These are phyloP conservation scores for Bovichtus diacanthus DNA, from an alignment of 2,797 vertebrate species.

Conservation along the genomic window DNA sequence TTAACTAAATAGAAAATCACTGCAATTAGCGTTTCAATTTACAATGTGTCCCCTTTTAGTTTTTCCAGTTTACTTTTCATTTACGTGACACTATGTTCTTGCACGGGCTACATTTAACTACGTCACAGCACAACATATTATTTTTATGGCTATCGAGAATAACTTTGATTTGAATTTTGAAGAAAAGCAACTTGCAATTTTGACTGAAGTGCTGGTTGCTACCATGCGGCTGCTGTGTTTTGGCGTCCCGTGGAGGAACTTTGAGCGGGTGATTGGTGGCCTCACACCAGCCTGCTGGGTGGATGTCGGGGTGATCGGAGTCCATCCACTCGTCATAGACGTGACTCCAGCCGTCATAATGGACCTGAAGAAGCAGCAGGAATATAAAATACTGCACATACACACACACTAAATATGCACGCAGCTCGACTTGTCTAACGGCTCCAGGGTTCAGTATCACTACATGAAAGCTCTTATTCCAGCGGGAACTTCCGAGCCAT, in stretches of 20 bases:
- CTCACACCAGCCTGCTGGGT: constrained; percentile 96
- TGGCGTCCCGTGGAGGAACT: constrained; percentile 88
- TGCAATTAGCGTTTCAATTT: not conserved
- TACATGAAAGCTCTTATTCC: not conserved
- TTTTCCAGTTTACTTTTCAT: not conserved
- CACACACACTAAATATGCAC: not conserved
- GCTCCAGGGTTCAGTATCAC: not conserved
- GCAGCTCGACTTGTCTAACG: not conserved
- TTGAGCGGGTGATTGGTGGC: constrained; percentile 93
- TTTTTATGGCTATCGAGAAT: not conserved
- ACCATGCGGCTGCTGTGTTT: constrained; percentile 77
- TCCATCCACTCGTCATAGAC: constrained; percentile 98
- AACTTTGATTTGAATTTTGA: not conserved
- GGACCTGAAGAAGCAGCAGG: constrained; percentile 84
- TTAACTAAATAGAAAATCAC: not conserved
- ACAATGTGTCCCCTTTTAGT: not conserved
- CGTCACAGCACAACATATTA: not conserved
- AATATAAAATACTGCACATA: not conserved
- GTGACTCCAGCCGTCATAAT: constrained; percentile 97
- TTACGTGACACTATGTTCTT: too few species aligned
- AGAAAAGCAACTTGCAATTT: constrained; percentile 6
- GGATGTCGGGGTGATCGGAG: constrained; percentile 94
- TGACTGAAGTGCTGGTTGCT: constrained; percentile 31
- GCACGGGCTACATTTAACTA: not conserved
- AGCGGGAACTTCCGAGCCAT: not conserved